Evolutionary conservation across 2,888 invertebrate genomes (phyloP), one percentile per base, ranked within the genome.

Genomic region (Eurytoma adleriae): DNA sequence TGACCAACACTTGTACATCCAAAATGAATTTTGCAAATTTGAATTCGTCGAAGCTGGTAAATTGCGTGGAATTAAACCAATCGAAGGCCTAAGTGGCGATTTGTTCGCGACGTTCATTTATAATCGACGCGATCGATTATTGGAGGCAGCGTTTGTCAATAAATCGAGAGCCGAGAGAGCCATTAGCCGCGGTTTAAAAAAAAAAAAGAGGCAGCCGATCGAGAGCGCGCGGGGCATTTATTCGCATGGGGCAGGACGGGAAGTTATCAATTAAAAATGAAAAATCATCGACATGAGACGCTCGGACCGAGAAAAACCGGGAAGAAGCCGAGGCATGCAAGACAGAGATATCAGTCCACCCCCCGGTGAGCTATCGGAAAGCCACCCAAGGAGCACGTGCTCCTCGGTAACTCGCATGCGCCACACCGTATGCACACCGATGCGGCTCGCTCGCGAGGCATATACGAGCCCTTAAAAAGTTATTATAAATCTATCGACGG

Each of bases 341-440:
- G 50, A 68, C 67, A 76, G 40, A 67, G 72, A 71, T 66, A 79
- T 70, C 76, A 76, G 61, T 72, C 57, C 85, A 86, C 87, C 86
- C 87, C 88, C 87, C 83, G 87, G 85, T 84, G 88, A 86, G 86
- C 73, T 20, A 18, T 30, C 79, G 83, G 76, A 83, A 82, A 86
- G 86, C 88, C 88, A 88, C 88, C 88, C 88, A 88, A 88, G 88
- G 87, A 88, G 88, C 87, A 84, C 16, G 16, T 4, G 7, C 50
- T 30, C 16, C 24, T 16, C 57, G 4, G 24, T 70, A 77, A 64
- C 24, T 66, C 50, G 67, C 52, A 84, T n/a, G n/a, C 20, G 12
- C 40, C 40, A 40, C 40, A 40, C 40, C 7, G 24, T 24, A 2
- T 24, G 2, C 2, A 24, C 24, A 24, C 40, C 7, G 18, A 13